Conservation (phyloP, 1,140 invertebrate genomes). For the Gonioctena quinquepunctata region DNA sequence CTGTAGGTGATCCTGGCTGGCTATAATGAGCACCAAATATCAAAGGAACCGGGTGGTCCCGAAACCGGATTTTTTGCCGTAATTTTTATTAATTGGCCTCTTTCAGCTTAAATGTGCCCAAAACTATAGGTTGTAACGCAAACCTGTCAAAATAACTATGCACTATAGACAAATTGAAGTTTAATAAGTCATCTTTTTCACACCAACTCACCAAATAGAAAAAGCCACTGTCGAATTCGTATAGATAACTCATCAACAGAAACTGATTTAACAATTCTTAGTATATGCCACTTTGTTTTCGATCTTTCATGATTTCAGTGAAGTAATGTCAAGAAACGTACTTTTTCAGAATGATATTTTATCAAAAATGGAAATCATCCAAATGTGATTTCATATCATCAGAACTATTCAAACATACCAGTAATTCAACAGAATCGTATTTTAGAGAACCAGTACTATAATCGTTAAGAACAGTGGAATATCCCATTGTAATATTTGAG, state of each 20-base stretch:
- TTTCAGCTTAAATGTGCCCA: neutral
- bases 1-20: conserved; percentile 3
- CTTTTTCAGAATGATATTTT: no score
- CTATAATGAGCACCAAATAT: conserved; percentile 11
- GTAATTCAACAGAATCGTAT: no score
- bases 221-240: neutral
- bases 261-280: no score
- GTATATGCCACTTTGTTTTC: no score
- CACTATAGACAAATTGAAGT: neutral
- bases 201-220: neutral
- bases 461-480: no score
- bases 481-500: no score
- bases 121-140: conserved; percentile 6
- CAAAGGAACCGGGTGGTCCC: conserved; percentile 8
- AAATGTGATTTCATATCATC: no score
- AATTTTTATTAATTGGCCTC: conserved; percentile 10
- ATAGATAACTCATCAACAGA: neutral
- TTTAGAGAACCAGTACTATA: no score
- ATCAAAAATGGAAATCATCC: no score
- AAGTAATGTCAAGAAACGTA: no score
- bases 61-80: conserved; percentile 12
- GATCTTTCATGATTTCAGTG: no score
- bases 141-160: conserved; percentile 10
- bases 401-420: no score
- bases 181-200: conserved; percentile 5